phyloP scores from a whole-genome alignment of 2,888 invertebrate species.

The Himalopsyche anomala region DNA sequence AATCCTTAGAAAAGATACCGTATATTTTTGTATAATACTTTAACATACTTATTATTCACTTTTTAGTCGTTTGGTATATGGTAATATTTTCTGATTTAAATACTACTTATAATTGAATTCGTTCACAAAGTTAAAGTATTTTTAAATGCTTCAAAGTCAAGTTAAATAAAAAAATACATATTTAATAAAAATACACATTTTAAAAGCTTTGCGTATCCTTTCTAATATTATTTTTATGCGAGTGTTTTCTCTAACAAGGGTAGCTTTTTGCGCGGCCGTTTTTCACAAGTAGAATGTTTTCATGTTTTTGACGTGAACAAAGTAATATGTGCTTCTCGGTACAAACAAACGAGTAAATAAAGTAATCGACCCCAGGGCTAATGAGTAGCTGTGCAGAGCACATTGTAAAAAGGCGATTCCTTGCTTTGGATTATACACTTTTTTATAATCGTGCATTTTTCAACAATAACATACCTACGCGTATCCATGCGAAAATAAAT shows the following conservation, averaged over 20 bases:
- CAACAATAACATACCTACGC: background rate
- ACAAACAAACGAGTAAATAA: conserved; percentile 57
- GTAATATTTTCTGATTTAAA: too few relatives aligned
- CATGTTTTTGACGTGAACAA: conserved; percentile 64
- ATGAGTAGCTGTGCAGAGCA: conserved; percentile 50
- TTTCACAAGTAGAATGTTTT: conserved; percentile 58
- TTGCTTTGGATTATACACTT: conserved; percentile 24
- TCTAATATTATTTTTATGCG: conserved; percentile 19
- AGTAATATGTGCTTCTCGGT: conserved; percentile 59
- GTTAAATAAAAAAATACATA: background rate
- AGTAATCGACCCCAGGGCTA: conserved; percentile 58
- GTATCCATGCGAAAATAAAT: background rate
- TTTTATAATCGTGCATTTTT: background rate
- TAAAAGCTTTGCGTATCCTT: conserved; percentile 35
- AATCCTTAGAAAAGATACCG: too few relatives aligned
- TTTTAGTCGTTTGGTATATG: too few relatives aligned
- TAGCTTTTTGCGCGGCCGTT: conserved; percentile 44
- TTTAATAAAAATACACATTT: background rate
- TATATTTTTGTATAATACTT: too few relatives aligned
- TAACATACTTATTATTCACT: too few relatives aligned
- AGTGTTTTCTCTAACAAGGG: conserved; percentile 20
- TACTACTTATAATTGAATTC: too few relatives aligned
- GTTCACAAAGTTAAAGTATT: background rate
- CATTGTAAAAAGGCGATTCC: conserved; percentile 35
- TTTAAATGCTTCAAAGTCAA: background rate